Conservation (phyloP, 2,113 vertebrate genomes). For the Cheilinus undulatus region DNA sequence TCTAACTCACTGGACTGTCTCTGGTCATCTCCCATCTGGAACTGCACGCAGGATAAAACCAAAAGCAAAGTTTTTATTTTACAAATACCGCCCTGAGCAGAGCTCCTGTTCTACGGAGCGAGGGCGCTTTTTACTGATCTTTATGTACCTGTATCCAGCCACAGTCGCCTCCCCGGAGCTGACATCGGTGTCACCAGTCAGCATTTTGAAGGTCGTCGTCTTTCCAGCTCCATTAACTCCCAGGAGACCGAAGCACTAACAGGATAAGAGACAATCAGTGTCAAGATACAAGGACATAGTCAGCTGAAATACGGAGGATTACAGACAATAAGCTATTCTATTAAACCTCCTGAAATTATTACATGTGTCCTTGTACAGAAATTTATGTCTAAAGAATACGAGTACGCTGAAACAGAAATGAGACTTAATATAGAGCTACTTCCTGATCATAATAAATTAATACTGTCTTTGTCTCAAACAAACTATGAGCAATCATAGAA, state of each 20-base stretch:
- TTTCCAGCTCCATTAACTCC: constrained; percentile 97
- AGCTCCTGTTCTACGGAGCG: constrained; percentile 2
- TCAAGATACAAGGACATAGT: neutral
- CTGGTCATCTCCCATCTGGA: constrained; percentile 16
- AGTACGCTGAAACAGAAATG: neutral
- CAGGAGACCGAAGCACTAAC: constrained; percentile 95
- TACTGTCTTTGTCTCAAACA: neutral
- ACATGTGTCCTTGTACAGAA: neutral
- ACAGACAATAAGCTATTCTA: neutral
- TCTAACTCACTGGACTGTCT: constrained; percentile 33
- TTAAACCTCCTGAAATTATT: neutral
- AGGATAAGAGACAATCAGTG: constrained; percentile 29
- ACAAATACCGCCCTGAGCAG: constrained; percentile 1
- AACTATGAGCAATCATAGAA: neutral
- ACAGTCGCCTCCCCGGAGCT: constrained; percentile 91
- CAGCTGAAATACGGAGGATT: neutral
- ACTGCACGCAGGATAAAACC: constrained; percentile 13
- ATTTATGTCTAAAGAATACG: neutral
- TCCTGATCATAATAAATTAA: neutral
- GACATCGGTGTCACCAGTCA: constrained; percentile 92
- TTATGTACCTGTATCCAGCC: constrained; percentile 89
- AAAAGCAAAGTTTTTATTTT: constrained; percentile 5
- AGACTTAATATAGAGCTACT: neutral
- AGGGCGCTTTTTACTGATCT: neutral
- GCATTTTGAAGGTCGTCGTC: constrained; percentile 97